Base-by-base conservation (phyloP, 92 coral and sea anemone genomes). In the Plumapathes pennacea region DNA sequence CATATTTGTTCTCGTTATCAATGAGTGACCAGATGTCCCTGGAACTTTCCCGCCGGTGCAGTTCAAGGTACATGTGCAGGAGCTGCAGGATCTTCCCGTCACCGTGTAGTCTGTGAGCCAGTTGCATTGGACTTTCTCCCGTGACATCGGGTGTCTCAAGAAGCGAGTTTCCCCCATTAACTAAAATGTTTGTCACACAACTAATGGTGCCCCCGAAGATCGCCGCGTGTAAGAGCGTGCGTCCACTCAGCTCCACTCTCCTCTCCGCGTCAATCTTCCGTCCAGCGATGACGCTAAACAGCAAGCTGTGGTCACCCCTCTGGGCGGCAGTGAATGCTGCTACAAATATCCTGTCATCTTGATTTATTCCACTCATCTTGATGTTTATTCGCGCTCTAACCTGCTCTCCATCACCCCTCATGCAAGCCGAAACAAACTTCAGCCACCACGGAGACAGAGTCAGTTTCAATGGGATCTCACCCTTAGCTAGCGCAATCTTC, bases 161-260 rank as follows among this genome's bases (percentile, higher is more conserved):
- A 32, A 81, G 32, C 21, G 50, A 64, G 50, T 74, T 78, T 2
- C 88, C 88, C 4, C 83, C 88, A 15, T 81, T 57, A 82, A 81
- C 74, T 9, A 81, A 45, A 46, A 81, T 46, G 48, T 81, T 68
- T 9, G 82, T 78, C 4, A 81, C 74, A 46, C 77, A 74, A 14
- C 67, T 81, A 18, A 41, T 57, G 13, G 74, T 47, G 1, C 72
- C 83, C 10, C 88, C 72, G 12, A 57, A 44, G 15, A 81, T 83
- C 13, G 89, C 95, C 4, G 88, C 84, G 27, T 87, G 95, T 9
- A 83, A 66, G 26, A 87, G 38, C 43, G 45, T 87, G 34, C 89
- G 67, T 10, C 84, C 84, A 2, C 78, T 64, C 62, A 69, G 14
- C 21, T 55, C 60, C 3, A 60, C 54, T 11, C 72, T 54, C 44